These are phyloP conservation scores for Montipora capitata DNA, from an alignment of 92 coral and sea anemone species.

Conservation along the genomic window DNA sequence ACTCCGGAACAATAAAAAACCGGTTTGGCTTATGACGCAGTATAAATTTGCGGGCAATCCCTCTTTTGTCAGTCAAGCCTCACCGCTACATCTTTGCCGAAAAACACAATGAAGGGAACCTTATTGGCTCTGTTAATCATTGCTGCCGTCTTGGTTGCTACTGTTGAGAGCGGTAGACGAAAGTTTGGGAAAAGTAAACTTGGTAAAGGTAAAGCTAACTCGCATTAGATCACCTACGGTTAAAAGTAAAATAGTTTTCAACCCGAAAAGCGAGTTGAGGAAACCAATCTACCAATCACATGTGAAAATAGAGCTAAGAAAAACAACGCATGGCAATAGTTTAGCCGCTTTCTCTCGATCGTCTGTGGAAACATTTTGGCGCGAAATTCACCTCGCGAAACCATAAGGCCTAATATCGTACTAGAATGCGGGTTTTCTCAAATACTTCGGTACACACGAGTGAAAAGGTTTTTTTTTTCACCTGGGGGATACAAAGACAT, in stretches of 20 bases:
- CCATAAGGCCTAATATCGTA: too few species aligned
- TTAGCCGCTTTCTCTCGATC: too few species aligned
- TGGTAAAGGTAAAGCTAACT: background rate
- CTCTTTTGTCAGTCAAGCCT: background rate
- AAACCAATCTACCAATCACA: too few species aligned
- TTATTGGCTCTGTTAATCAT: conserved; percentile 13
- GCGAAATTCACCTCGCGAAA: too few species aligned
- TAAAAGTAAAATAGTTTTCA: too few species aligned
- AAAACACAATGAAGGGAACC: conserved; percentile 7
- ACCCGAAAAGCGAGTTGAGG: background rate
- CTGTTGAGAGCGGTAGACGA: conserved; percentile 2
- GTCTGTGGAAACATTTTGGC: too few species aligned
- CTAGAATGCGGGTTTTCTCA: too few species aligned
- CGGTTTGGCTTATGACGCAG: background rate
- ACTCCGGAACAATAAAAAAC: background rate
- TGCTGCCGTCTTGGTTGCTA: conserved; percentile 19
- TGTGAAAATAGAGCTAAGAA: too few species aligned
- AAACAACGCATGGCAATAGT: too few species aligned
- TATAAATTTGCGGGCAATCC: background rate
- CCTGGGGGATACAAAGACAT: too few species aligned
- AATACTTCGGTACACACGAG: too few species aligned
- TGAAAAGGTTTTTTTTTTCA: too few species aligned
- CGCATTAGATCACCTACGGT: background rate
- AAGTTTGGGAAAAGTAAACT: conserved; percentile 10
- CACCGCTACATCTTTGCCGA: background rate